These are phyloP conservation scores for Sarcophaga subvicina DNA, from an alignment of 2,888 invertebrate genomes.

Conservation along the genomic window DNA sequence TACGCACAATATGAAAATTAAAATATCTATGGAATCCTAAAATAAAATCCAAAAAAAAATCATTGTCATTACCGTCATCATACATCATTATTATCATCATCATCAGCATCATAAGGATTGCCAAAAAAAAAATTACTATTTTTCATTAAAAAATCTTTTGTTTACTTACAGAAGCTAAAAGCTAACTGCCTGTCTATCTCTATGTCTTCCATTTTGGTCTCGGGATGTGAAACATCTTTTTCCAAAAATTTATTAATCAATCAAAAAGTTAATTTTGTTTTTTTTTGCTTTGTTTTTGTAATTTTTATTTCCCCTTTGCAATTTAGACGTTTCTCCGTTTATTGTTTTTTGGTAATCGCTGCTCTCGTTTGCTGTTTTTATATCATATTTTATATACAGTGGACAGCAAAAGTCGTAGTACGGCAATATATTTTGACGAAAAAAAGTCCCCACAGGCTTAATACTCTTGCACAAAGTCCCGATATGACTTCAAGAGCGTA, in stretches of 20 bases:
- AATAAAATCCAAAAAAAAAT: background rate
- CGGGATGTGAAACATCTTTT: background rate
- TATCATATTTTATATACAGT: too few species aligned
- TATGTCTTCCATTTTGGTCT: background rate
- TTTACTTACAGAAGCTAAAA: constrained; percentile 22
- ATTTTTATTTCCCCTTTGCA: background rate
- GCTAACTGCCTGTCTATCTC: background rate
- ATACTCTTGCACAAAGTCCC: too few species aligned
- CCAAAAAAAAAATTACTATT: constrained; percentile 32
- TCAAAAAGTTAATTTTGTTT: constrained; percentile 60
- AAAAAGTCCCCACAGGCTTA: too few species aligned
- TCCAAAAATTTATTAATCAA: constrained; percentile 57
- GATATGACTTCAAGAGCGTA: too few species aligned
- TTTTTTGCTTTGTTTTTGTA: background rate
- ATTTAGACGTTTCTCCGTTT: background rate
- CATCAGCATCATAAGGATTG: background rate
- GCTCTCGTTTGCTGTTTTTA: too few species aligned
- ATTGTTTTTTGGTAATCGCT: too few species aligned
- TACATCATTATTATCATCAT: constrained; percentile 15
- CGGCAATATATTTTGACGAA: too few species aligned
- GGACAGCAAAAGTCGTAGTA: too few species aligned
- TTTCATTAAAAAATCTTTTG: constrained; percentile 41
- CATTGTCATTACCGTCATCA: too few species aligned
- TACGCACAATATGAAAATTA: background rate
- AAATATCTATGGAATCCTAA: constrained; percentile 3